Base-by-base conservation (phyloP, 1,140 invertebrate genomes). In the Cydia pomonella region DNA sequence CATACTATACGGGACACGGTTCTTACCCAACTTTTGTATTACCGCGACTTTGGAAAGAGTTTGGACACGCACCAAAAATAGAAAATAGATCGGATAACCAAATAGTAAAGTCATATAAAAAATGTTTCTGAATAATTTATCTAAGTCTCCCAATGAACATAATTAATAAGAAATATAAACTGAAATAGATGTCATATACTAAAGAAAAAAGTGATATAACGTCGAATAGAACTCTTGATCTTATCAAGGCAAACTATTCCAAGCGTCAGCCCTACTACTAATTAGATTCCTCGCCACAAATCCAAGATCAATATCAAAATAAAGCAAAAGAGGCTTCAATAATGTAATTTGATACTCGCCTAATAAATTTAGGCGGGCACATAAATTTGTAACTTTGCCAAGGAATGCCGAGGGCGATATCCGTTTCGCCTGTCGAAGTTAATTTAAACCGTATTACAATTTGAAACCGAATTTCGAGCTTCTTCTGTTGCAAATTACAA, bases 331-430 rank as follows among this genome's bases (percentile, higher is more conserved):
- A 59, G 1, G 7, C 21, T 12, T 12, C 53, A 10, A 59, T 59
- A 59, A 59, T 59, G 53, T 59, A 59, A 59, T 59, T 59, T 59
- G 53, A 59, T 59, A 59, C 53, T 59, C 21, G 18, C 9, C 53
- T 23, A 59, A 59, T 59, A 59, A 59, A 59, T 59, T 59, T 59
- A 59, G 6, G 18, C 53, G 10, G 53, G 53, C 18, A 59, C 53
- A 59, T 59, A 59, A 59, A 59, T 59, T 59, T 23, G 53, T 23
- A 59, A 59, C 53, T 59, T 23, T 59, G 53, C 53, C 53, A 59
- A 59, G 53, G 53, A 59, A 59, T 23, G 53, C 53, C 53, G 16
- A 21, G 9, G 53, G 53, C 53, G 18, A 23, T 59, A 23, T 21
- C 50, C 53, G 53, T 59, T 59, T 50, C 47, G n/a, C 4, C 53